phyloP scores from a whole-genome alignment of 2,888 invertebrate species.

The Acrocyrtus sp. region DNA sequence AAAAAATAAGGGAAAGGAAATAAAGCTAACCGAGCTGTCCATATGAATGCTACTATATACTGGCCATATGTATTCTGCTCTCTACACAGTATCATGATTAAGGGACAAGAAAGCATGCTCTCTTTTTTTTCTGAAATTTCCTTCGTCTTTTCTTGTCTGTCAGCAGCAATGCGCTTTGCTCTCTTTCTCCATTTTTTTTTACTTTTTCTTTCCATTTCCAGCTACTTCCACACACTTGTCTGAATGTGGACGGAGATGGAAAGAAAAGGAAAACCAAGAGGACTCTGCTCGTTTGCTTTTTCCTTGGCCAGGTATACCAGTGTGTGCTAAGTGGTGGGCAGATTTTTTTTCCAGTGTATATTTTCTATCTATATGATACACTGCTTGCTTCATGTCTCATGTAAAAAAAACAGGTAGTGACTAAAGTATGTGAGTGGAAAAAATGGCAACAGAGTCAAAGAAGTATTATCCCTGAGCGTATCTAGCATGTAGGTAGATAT shows the following conservation, averaged over 20 bases:
- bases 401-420: no score
- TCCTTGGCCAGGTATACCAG: conserved; percentile 1
- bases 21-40: neutral
- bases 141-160: conserved; percentile 36
- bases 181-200: conserved; percentile 12
- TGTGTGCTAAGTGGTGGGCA: neutral
- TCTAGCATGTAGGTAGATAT: no score
- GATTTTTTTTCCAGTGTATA: no score
- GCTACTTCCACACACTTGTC: neutral
- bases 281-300: neutral
- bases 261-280: neutral
- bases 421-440: no score
- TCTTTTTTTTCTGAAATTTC: conserved; percentile 23
- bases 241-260: neutral
- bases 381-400: no score
- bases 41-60: no score
- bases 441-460: no score
- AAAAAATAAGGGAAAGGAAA: neutral
- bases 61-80: no score
- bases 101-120: conserved; percentile 23
- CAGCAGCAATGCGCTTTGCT: conserved; percentile 10
- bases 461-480: no score
- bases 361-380: no score
- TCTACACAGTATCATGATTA: no score
- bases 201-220: neutral